Conservation (phyloP, 2,888 invertebrate genomes). For the Parnassius orleans region DNA sequence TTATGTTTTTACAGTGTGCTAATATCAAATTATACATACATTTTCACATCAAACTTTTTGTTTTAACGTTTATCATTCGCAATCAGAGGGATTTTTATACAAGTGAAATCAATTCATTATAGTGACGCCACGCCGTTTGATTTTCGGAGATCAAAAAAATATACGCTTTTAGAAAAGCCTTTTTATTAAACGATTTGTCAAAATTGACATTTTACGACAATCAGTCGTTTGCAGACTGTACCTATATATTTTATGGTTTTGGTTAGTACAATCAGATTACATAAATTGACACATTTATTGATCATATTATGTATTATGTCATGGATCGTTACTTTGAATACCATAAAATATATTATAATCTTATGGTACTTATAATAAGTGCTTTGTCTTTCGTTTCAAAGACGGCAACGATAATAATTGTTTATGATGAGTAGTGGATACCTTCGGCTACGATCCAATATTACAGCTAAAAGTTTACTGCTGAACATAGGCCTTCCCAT, state of each 20-base stretch:
- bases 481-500: too few relatives aligned
- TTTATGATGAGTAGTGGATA: too few relatives aligned
- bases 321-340: too few relatives aligned
- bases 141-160: conserved; percentile 17
- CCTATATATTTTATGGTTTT: conserved; percentile 10
- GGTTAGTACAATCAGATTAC: too few relatives aligned
- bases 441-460: too few relatives aligned
- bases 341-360: too few relatives aligned
- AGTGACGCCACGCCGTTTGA: conserved; percentile 16
- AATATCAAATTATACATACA: not conserved
- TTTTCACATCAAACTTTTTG: conserved; percentile 17
- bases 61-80: conserved; percentile 18
- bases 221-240: conserved; percentile 20
- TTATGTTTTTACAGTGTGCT: not conserved
- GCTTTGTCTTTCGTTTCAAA: too few relatives aligned
- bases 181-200: conserved; percentile 23
- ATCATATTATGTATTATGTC: too few relatives aligned
- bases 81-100: conserved; percentile 4
- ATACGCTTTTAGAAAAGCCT: conserved; percentile 18
- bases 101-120: conserved; percentile 20
- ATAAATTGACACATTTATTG: too few relatives aligned
- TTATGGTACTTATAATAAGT: too few relatives aligned
- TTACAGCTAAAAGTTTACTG: too few relatives aligned
- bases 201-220: conserved; percentile 19
- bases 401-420: too few relatives aligned